Evolutionary conservation across 2,888 invertebrate genomes (phyloP), one percentile per base, ranked within the genome.

Genomic region (Pseudolycoriella hygida): DNA sequence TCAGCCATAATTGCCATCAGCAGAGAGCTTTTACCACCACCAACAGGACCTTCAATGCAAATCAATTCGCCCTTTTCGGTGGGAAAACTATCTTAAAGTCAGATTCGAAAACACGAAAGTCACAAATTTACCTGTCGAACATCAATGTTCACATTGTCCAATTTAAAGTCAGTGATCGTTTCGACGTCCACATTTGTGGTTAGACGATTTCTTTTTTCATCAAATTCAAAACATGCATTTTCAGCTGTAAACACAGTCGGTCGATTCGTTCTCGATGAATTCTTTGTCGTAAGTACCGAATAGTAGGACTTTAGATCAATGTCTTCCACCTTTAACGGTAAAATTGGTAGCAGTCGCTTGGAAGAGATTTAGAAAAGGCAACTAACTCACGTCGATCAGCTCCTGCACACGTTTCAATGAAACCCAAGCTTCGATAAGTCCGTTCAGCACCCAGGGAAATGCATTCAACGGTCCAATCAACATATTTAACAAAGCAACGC

Each of bases 371-470:
- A 12, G 19, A 3, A 25, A 25, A 40, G 11, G 12, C 18, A 18
- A 19, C 20, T 3, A 10, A 47, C 73, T 69, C 67, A 85, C 83
- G 62, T 84, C 73, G 50, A 90, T 60, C 42, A 93, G 72, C 55
- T 76, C 74, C 60, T 90, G 86, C 32, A 96, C 80, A 52, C 94
- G 74, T 60, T 84, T 83, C 5, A 93, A 64, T 0, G 96, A 96
- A 1, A 97, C 88, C 85, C 88, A 90, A 1, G 96, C 89, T 66
- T 98, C 96, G 39, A 92, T 82, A 3, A 97, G 67, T 1, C 96
- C 97, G 64, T 94, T 97, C 17, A 98, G 67, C 3, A 97, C 96
- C 96, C 97, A 98, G 1, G 97, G 97, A 63, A 97, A 93, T 1
- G 94, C 89, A 67, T 98, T 98, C 47, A 98, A 64, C 0, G 97